Evolutionary conservation across 2,113 vertebrate species (phyloP), one percentile per base, ranked within the genome.

Genomic region (Aramus guarauna): DNA sequence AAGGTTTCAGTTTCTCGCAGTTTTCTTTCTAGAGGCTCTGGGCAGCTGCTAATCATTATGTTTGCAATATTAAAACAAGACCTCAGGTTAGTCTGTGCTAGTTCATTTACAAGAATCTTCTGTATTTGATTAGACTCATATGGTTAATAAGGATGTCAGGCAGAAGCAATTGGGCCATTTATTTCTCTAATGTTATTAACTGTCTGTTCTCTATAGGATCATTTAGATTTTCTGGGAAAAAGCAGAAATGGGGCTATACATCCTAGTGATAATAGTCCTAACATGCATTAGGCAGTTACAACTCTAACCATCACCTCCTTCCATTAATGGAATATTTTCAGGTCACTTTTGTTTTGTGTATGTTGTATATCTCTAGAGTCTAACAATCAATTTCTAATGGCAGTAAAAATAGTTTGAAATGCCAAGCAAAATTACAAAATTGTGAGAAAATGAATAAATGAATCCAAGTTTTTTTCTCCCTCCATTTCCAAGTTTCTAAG

Each of bases 91-190:
- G 88, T 75, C 97, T 97, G 86, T 91, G 71, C 59, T 97, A 58
- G 29, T 95, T 98, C 91, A 94, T 97, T 96, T 96, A 94, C 94
- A 84, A 95, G 83, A 91, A 83, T 96, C 76, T 97, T 97, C 94
- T 97, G 94, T 96, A 97, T 97, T 98, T 98, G 78, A 97, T 98
- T 97, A 97, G 90, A 97, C 84, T 92, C 92, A 96, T 82, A 96
- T 93, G 94, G 85, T 96, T 93, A 73, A 96, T 96, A 96, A 74
- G 93, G 88, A 94, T 85, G 68, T 89, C 36, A 82, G 52, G 36
- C 90, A 94, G 69, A 95, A 79, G 30, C 9, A 66, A 36, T 52
- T 77, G 27, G 24, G 5, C 7, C 56, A 86, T 89, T 90, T 84
- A 58, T 68, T 93, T 94, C 48, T 94, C 21, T 88, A 74, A 56